phyloP scores from a whole-genome alignment of 2,113 vertebrate species.

The Eurypyga helias region DNA sequence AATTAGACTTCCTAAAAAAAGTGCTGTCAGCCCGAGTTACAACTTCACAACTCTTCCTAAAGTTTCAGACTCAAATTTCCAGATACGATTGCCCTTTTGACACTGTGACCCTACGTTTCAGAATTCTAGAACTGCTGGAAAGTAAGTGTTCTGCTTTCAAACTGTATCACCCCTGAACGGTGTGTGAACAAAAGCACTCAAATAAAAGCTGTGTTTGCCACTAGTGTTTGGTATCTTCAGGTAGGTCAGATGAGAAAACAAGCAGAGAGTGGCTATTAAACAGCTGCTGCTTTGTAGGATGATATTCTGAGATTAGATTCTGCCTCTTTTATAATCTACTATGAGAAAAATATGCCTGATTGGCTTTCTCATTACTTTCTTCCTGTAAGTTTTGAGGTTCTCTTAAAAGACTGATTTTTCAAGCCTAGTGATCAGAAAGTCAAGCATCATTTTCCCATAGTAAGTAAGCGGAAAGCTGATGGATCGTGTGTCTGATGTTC shows the following conservation, averaged over 20 bases:
- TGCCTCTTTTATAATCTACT: neutral
- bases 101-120: neutral
- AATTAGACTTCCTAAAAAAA: neutral
- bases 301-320: neutral
- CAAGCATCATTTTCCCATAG: neutral
- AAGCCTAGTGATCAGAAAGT: neutral
- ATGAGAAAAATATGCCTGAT: neutral
- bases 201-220: neutral
- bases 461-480: neutral
- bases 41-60: neutral
- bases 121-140: neutral
- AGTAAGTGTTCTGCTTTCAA: neutral
- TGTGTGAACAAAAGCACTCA: neutral
- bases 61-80: neutral
- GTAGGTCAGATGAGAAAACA: neutral
- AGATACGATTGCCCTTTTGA: rapidly evolving
- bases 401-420: neutral
- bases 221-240: neutral
- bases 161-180: neutral
- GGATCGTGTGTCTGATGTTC: neutral
- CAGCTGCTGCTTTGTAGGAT: neutral
- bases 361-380: neutral
- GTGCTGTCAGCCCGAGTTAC: neutral
- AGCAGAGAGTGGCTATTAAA: neutral
- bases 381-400: neutral